These are phyloP conservation scores for Psephotus haematonotus DNA, from an alignment of 2,113 vertebrate genomes.

Conservation along the genomic window DNA sequence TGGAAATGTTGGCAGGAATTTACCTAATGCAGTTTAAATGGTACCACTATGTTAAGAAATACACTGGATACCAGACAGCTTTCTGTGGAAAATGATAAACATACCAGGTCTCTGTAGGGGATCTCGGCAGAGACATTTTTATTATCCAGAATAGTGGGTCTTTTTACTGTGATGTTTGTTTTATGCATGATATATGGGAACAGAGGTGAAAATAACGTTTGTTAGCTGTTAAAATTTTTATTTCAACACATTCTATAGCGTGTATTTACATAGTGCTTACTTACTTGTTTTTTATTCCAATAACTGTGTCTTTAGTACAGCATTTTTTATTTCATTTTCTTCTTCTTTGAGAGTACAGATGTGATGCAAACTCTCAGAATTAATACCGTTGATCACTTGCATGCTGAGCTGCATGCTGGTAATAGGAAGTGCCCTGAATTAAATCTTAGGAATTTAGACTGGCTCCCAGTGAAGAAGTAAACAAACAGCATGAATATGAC, in stretches of 20 bases:
- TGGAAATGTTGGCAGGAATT: constrained; percentile 57
- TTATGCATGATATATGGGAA: background rate
- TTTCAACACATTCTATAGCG: background rate
- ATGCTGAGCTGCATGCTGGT: constrained; percentile 33
- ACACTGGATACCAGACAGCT: background rate
- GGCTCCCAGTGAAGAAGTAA: constrained; percentile 34
- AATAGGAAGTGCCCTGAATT: constrained; percentile 34
- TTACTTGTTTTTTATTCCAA: background rate
- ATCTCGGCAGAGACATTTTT: constrained; percentile 24
- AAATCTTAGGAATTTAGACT: constrained; percentile 39
- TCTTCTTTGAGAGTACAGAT: background rate
- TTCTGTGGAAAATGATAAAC: constrained; percentile 42
- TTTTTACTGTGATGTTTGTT: background rate
- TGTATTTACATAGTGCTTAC: background rate
- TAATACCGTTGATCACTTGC: constrained; percentile 1
- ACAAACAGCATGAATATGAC: constrained; percentile 7
- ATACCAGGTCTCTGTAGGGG: background rate
- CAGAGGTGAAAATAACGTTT: background rate
- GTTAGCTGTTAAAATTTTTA: background rate
- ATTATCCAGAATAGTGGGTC: background rate
- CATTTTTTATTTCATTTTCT: background rate
- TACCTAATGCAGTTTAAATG: background rate
- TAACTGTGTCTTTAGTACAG: background rate
- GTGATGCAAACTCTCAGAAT: background rate
- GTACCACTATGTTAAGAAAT: constrained; percentile 1